Base-by-base conservation (phyloP, 2,888 invertebrate species). In the Tipula vernalis region DNA sequence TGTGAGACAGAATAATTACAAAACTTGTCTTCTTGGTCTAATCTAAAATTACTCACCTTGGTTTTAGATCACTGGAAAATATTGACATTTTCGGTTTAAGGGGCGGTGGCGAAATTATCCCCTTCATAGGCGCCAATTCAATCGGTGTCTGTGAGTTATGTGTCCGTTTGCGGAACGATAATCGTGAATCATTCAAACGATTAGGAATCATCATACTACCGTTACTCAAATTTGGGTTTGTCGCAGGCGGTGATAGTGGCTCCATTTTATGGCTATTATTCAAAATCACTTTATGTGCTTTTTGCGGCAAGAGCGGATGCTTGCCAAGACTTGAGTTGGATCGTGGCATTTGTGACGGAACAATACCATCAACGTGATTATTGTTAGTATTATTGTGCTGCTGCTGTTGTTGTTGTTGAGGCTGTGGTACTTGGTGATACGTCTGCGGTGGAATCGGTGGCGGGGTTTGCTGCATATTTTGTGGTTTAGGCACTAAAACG, bases 401-500 rank as follows among this genome's bases (percentile, higher is more conserved):
- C n/a, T 84, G 12, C 36, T 84, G 36, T 84, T 28, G 28, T 39
- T 39, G 41, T 86, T 39, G 85, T 18, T 86, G 41, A 2, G 28
- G 28, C 12, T 42, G 86, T 2, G 36, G 44, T 1, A 44, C 10
- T 39, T 18, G 85, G 1, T 39, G 5, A 18, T 85, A 42, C 0
- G 15, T 36, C 8, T 85, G 85, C 6, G 36, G 18, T 13, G 42
- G 47, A 13, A 36, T 3, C 8, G 42, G 86, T 13, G 83, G 86
- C 39, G 87, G 71, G 15, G 86, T 51, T 28, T 91, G 87, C 44
- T 90, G 90, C 86, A 89, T 89, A 18, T 89, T 89, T 39, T 86
- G 86, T 44, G 91, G 91, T 88, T 92, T 92, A 87, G 90, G 91
- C 87, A 88, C 88, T 39, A 91, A 90, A 87, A 91, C 89, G 86